Evolutionary conservation across 2,888 invertebrate genomes (phyloP).

Genomic region (Agonopterix subpropinquella): DNA sequence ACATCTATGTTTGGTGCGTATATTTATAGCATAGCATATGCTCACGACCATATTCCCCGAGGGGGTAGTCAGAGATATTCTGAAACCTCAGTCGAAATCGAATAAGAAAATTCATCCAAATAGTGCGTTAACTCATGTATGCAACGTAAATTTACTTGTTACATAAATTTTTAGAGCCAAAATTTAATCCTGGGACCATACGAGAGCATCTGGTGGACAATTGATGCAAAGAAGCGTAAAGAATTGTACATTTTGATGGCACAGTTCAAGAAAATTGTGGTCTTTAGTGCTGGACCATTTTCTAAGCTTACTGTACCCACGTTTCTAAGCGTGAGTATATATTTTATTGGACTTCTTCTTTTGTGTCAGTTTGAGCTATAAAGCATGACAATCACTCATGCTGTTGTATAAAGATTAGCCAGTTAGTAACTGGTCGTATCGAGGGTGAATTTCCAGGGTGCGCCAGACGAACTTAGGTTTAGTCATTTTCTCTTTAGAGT

Average conservation of each 20-base stretch:
- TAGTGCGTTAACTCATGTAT: not conserved
- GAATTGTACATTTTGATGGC: constrained; percentile 32
- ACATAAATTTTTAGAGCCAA: constrained; percentile 35
- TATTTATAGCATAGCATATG: no score
- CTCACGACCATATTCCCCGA: no score
- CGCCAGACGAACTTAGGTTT: not conserved
- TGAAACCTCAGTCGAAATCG: no score
- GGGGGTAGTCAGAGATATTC: no score
- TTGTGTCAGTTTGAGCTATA: not conserved
- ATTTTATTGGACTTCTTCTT: not conserved
- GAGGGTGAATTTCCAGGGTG: no score
- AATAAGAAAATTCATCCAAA: not conserved
- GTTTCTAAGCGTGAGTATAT: constrained; percentile 44
- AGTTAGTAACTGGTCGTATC: no score
- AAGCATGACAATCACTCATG: not conserved
- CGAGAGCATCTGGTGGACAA: constrained; percentile 47
- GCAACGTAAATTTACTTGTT: not conserved
- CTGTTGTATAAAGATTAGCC: not conserved
- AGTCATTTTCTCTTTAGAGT: not conserved
- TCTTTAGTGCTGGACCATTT: constrained; percentile 57
- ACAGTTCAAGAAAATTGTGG: constrained; percentile 37
- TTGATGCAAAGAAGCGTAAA: constrained; percentile 23
- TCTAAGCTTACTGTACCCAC: constrained; percentile 46
- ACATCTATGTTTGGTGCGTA: no score
- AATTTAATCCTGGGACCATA: constrained; percentile 43